phyloP scores from a whole-genome alignment of 1,140 invertebrate species.

The Penaeus vannamei region DNA sequence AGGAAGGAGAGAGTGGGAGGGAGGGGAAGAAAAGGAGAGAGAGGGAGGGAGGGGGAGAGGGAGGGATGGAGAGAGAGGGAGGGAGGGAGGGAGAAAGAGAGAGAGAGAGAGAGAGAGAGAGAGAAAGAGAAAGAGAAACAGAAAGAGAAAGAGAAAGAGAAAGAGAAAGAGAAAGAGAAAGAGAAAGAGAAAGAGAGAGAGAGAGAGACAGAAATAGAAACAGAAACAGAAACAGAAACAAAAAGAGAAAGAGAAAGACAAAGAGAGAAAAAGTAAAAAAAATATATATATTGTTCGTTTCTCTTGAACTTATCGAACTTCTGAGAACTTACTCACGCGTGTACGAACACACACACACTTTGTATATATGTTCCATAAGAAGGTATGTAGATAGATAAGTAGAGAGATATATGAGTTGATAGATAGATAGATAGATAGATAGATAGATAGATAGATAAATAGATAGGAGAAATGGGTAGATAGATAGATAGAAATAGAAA shows the following conservation, averaged over 20 bases:
- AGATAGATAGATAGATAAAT: no score
- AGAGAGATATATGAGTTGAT: neutral
- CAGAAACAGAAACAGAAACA: neutral
- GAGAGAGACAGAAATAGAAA: neutral
- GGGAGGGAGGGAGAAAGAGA: no score
- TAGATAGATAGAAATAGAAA: no score
- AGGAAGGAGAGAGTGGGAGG: neutral
- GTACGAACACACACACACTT: constrained; percentile 35
- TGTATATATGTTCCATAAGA: neutral
- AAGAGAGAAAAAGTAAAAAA: constrained; percentile 9
- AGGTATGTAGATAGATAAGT: neutral
- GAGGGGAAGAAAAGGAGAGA: neutral
- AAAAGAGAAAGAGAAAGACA: neutral
- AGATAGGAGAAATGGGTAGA: no score
- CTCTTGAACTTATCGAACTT: neutral
- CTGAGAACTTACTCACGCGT: constrained; percentile 21
- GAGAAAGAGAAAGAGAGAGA: neutral
- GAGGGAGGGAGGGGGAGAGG: no score
- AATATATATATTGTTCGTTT: neutral
- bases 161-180: neutral
- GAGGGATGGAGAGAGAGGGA: neutral
- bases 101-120: no score
- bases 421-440: no score
- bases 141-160: neutral
- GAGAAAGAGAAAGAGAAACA: neutral